A percentile compares a stretch with the other conserved stretches of the same genome.
Evolutionary conservation across 2,113 vertebrate genomes (phyloP).

Genomic region (Caranx melampygus): DNA sequence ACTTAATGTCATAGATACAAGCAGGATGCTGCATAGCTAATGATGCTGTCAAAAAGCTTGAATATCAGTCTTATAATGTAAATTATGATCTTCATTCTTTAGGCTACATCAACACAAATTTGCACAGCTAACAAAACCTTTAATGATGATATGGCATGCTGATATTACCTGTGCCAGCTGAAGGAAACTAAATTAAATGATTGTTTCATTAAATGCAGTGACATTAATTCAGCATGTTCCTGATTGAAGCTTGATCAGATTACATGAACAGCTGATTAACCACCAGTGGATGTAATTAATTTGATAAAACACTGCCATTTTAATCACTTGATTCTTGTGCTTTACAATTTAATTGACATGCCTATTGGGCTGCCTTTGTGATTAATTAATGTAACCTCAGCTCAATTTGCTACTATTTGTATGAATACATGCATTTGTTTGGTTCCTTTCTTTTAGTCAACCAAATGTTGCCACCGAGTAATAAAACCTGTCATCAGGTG

Average conservation of each 20-base stretch:
- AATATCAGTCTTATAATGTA: constrained; percentile 6
- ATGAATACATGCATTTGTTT: neutral
- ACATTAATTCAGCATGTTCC: neutral
- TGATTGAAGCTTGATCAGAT: constrained; percentile 4
- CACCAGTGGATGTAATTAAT: constrained; percentile 10
- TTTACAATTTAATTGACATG: constrained; percentile 1
- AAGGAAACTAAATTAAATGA: neutral
- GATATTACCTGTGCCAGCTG: neutral
- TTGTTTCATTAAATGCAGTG: constrained; percentile 8
- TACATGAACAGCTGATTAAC: constrained; percentile 5
- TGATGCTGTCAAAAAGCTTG: constrained; percentile 1
- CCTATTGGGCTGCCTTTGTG: neutral
- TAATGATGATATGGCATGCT: neutral
- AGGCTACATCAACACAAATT: neutral
- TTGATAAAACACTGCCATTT: constrained; percentile 18
- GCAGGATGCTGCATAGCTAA: constrained; percentile 4
- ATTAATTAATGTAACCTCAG: neutral
- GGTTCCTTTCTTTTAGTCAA: neutral
- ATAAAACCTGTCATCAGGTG: neutral
- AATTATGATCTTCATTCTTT: neutral
- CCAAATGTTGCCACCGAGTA: neutral
- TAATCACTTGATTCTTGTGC: neutral
- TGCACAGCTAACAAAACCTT: neutral
- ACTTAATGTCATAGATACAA: neutral
- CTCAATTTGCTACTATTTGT: neutral